phyloP scores from a whole-genome alignment of 2,888 invertebrate species.

The Dorcus hopei region DNA sequence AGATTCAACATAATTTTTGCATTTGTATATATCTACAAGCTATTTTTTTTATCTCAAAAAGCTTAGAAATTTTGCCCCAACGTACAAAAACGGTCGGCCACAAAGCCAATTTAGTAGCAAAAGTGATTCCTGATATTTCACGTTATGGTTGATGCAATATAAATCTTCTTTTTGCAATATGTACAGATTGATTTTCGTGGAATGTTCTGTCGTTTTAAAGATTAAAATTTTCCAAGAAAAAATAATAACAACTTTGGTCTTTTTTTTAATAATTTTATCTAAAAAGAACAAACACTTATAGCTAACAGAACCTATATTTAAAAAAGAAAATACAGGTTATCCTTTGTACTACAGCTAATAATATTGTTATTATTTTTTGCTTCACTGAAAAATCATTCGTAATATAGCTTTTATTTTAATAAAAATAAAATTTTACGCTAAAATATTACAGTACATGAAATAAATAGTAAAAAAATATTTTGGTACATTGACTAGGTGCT shows the following conservation, averaged over 20 bases:
- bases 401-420: constrained; percentile 2
- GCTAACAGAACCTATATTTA: constrained; percentile 4
- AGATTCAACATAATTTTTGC: constrained; percentile 26
- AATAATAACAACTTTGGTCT: constrained; percentile 36
- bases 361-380: constrained; percentile 28
- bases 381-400: constrained; percentile 24
- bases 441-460: constrained; percentile 32
- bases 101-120: constrained; percentile 35
- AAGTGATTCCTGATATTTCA: constrained; percentile 45
- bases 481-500: constrained; percentile 41
- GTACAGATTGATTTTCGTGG: constrained; percentile 24
- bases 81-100: constrained; percentile 20
- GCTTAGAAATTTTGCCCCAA: constrained; percentile 24
- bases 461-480: constrained; percentile 32
- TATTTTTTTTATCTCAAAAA: constrained; percentile 26
- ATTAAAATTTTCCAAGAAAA: constrained; percentile 32
- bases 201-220: neutral
- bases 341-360: constrained; percentile 19
- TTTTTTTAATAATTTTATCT: constrained; percentile 1
- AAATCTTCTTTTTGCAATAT: constrained; percentile 42
- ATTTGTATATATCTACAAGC: constrained; percentile 27
- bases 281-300: constrained; percentile 11
- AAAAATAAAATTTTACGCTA: constrained; percentile 17
- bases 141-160: constrained; percentile 34
- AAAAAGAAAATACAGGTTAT: constrained; percentile 9